Conservation (phyloP, 1,140 invertebrate genomes). For the Drosophila nigromelanica region DNA sequence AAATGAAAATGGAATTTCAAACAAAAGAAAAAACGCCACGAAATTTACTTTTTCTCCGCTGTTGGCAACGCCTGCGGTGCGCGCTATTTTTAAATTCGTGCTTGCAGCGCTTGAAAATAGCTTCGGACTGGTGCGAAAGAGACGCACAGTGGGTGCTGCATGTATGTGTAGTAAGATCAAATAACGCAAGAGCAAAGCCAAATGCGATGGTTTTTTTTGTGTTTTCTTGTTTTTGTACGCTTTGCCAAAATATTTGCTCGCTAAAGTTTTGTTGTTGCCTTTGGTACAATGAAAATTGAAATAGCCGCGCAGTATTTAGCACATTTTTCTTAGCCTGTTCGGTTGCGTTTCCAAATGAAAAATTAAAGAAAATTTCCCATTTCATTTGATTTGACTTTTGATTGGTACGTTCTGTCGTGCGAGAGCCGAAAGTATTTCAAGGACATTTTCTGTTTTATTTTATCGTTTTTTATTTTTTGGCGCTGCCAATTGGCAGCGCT, state of each 20-base stretch:
- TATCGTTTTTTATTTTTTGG: too few relatives aligned
- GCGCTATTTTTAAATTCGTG: constrained; percentile 75
- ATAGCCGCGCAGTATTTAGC: constrained; percentile 50
- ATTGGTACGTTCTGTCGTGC: constrained; percentile 27
- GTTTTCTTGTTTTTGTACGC: neutral
- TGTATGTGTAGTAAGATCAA: constrained; percentile 62
- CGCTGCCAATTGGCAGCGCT: constrained; percentile 56
- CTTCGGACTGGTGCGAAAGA: constrained; percentile 48
- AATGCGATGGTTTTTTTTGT: constrained; percentile 24
- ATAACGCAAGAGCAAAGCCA: constrained; percentile 61
- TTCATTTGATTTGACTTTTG: constrained; percentile 48
- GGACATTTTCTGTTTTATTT: constrained; percentile 44
- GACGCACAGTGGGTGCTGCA: constrained; percentile 29
- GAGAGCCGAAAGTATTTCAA: constrained; percentile 67
- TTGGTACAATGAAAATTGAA: constrained; percentile 34
- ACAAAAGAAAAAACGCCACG: constrained; percentile 16
- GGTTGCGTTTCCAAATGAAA: constrained; percentile 63
- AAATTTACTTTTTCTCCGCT: constrained; percentile 30
- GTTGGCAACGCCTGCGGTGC: constrained; percentile 62
- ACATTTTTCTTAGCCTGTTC: constrained; percentile 49
- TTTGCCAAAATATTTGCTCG: constrained; percentile 66
- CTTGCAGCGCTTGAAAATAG: constrained; percentile 53
- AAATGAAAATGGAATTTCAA: constrained; percentile 34
- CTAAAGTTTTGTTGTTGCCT: constrained; percentile 30
- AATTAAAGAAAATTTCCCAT: constrained; percentile 44